A percentile compares a stretch with the other conserved stretches of the same genome.
Conservation (phyloP, 2,113 vertebrate genomes). For the Engystomops pustulosus region DNA sequence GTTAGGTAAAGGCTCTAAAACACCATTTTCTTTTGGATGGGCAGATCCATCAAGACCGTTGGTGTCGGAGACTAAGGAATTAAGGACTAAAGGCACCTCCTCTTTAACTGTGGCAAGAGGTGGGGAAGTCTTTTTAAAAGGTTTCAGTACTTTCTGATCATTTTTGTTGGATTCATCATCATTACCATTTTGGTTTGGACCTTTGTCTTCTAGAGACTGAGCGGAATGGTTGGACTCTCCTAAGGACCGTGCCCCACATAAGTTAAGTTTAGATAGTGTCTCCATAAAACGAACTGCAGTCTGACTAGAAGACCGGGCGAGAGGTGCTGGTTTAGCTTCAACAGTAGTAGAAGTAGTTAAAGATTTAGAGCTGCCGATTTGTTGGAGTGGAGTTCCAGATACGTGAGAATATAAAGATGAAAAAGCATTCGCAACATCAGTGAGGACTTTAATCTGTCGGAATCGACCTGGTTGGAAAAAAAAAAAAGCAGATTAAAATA, state of each 20-base stretch:
- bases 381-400: conserved; percentile 87
- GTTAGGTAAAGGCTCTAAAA: conserved; percentile 49
- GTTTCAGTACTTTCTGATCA: conserved; percentile 75
- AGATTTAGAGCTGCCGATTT: conserved; percentile 78
- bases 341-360: conserved; percentile 71
- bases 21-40: conserved; percentile 54
- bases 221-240: conserved; percentile 55
- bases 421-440: conserved; percentile 95
- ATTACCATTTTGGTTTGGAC: conserved; percentile 56
- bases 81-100: conserved; percentile 76
- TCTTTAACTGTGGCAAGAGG: conserved; percentile 86
- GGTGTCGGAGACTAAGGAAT: conserved; percentile 48
- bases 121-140: conserved; percentile 80
- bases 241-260: conserved; percentile 68
- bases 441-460: conserved; percentile 96
- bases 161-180: conserved; percentile 69
- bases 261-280: conserved; percentile 83
- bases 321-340: conserved; percentile 70
- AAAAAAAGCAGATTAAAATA: neutral
- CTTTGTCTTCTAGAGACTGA: conserved; percentile 66
- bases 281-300: conserved; percentile 87
- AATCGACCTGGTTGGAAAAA: conserved; percentile 84
- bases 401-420: conserved; percentile 96
- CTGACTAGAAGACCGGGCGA: conserved; percentile 76
- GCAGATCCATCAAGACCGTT: conserved; percentile 53